Base-by-base conservation (phyloP, 37 sponge, comb jelly and placozoan genomes). In the Bolinopsis microptera region DNA sequence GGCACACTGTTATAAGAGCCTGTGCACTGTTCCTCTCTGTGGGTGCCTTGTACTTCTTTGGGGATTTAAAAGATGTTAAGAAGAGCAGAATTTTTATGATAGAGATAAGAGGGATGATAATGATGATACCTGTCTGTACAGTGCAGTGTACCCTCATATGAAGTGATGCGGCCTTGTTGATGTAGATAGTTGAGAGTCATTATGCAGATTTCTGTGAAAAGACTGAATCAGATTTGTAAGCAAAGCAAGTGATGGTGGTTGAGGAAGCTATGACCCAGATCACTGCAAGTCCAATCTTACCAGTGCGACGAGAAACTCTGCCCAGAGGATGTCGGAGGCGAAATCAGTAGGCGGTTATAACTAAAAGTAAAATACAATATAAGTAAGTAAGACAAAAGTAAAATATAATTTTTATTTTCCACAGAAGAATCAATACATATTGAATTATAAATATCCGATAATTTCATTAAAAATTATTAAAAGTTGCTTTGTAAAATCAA, bases 121-220 rank as follows among this genome's bases (percentile, higher is more conserved):
- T 77, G 80, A 77, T 77, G 37, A 77, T 77, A 36, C 27, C 33
- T 1, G n/a, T n/a, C n/a, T n/a, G n/a, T n/a, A n/a, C n/a, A n/a
- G n/a, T n/a, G n/a, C n/a, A n/a, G n/a, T n/a, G n/a, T n/a, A n/a
- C n/a, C n/a, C n/a, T n/a, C n/a, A n/a, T n/a, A n/a, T n/a, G n/a
- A 16, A 77, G 1, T 28, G 80, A 28, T 22, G 80, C 80, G 3
- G 80, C 36, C 18, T 77, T 48, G 61, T 48, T 48, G 61, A 13
- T 48, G 61, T 48, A 48, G 5, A 48, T 48, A 48, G 61, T 18
- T 48, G 61, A 48, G 13, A 18, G 13, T 18, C 61, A 48, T 48
- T 48, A 18, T 5, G 61, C 61, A 18, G 61, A 48, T 48, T 48
- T 48, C 13, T 48, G 61, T 13, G 61, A 48, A 13, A 48, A 48